Evolutionary conservation across 2,888 invertebrate species (phyloP).

Genomic region (Leptogaster cylindrica): DNA sequence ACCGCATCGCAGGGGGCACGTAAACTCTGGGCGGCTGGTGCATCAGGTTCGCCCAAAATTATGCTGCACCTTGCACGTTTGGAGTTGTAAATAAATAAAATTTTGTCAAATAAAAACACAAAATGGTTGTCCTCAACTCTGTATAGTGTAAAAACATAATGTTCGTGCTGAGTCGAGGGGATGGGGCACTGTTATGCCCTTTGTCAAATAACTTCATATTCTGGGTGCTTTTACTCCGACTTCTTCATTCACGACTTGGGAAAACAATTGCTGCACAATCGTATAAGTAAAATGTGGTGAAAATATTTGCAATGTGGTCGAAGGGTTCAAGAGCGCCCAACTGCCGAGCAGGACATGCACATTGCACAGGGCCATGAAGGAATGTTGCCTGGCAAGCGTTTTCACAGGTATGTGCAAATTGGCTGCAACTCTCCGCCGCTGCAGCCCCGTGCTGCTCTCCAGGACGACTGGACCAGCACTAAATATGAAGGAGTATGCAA

Average conservation of each 20-base stretch:
- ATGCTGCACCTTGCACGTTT: too few species aligned
- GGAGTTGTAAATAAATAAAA: too few species aligned
- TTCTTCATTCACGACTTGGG: slow-evolving; percentile 20
- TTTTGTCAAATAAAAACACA: too few species aligned
- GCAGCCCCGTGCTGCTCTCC: neutral
- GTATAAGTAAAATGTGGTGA: neutral
- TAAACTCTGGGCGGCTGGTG: too few species aligned
- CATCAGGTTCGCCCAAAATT: too few species aligned
- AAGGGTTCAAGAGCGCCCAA: neutral
- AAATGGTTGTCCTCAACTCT: too few species aligned
- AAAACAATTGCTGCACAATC: slow-evolving; percentile 16
- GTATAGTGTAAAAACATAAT: too few species aligned
- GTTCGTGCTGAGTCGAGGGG: too few species aligned
- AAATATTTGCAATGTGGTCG: slow-evolving; percentile 31
- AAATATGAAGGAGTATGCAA: slow-evolving; percentile 30
- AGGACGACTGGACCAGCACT: slow-evolving; percentile 3
- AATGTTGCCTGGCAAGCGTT: neutral
- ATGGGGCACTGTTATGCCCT: slow-evolving; percentile 7
- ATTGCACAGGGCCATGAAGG: too few species aligned
- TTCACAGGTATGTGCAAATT: slow-evolving; percentile 15
- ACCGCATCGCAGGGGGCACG: too few species aligned
- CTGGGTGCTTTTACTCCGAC: neutral
- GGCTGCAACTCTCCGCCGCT: neutral
- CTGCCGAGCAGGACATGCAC: neutral
- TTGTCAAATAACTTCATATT: slow-evolving; percentile 28